phyloP scores from a whole-genome alignment of 2,888 invertebrate species.

The Tiliacea aurago region DNA sequence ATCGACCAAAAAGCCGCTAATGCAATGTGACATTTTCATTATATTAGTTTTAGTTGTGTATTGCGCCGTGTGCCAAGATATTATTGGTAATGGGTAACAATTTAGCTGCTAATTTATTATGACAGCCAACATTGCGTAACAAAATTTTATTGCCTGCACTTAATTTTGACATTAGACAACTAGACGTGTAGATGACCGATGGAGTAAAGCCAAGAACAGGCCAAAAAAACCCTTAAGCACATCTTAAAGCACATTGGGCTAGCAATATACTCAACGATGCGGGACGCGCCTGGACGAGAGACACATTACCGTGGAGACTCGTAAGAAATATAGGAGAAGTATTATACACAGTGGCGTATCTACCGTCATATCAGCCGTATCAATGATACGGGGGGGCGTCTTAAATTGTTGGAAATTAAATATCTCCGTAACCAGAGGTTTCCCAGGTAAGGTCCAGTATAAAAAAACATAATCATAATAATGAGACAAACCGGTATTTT shows the following conservation, averaged over 20 bases:
- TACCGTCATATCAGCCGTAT: no score
- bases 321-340: no score
- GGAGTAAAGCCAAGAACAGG: neutral
- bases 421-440: no score
- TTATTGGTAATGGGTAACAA: neutral
- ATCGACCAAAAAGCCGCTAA: neutral
- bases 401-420: no score
- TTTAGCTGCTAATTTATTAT: neutral
- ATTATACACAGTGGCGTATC: no score
- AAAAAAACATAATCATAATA: no score
- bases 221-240: neutral
- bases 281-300: neutral
- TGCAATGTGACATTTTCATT: neutral
- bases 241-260: no score
- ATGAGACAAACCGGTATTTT: no score
- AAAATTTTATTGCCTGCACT: neutral
- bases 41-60: neutral
- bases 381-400: no score
- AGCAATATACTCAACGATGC: no score
- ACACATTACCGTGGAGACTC: neutral
- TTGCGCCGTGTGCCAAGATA: neutral
- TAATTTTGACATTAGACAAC: neutral
- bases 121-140: neutral
- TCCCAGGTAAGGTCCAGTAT: no score
- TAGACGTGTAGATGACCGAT: no score